phyloP scores from a whole-genome alignment of 2,888 invertebrate genomes.

The Patella depressa region DNA sequence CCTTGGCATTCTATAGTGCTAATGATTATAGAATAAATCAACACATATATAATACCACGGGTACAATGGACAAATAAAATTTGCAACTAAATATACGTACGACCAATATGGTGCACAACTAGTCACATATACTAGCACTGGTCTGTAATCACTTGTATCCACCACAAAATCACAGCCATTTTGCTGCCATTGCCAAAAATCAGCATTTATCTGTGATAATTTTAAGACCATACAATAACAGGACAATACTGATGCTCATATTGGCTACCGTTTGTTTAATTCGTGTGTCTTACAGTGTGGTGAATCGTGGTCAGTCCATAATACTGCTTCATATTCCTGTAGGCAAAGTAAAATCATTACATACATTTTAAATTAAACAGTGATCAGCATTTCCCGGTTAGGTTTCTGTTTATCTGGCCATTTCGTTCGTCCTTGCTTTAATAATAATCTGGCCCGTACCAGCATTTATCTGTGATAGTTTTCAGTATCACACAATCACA shows the following conservation, averaged over 20 bases:
- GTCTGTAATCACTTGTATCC: no score
- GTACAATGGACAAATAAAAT: neutral
- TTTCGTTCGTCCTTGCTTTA: no score
- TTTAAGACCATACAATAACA: neutral
- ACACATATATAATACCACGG: neutral
- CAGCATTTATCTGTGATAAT: neutral
- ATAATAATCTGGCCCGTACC: neutral
- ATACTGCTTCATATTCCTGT: no score
- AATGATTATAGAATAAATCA: neutral
- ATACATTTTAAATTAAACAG: no score
- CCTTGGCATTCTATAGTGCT: neutral
- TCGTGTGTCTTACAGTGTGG: neutral
- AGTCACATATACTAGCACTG: no score
- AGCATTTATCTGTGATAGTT: conserved; percentile 5
- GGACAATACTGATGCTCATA: neutral
- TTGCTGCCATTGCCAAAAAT: neutral
- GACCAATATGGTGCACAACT: no score
- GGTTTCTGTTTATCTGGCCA: no score
- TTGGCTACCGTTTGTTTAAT: neutral
- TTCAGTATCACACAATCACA: neutral
- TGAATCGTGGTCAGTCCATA: no score
- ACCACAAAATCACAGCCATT: neutral
- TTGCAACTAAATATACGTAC: no score
- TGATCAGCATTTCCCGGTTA: no score
- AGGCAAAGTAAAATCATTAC: no score